Conservation (phyloP, 2,113 vertebrate species). For the Myiopsitta monachus region DNA sequence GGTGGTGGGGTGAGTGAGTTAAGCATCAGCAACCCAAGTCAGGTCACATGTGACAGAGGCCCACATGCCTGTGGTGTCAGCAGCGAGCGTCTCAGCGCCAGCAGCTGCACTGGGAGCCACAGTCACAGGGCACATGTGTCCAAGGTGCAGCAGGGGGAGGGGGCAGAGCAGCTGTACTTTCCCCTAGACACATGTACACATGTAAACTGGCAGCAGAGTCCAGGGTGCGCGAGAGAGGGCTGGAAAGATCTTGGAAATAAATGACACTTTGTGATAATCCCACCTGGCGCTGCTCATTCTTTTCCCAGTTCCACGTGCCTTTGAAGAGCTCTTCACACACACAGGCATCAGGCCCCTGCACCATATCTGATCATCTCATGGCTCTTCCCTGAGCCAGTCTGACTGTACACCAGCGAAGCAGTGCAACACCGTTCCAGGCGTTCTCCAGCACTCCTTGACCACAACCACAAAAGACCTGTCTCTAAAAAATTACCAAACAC, state of each 20-base stretch:
- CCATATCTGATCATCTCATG: constrained; percentile 84
- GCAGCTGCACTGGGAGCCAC: not conserved
- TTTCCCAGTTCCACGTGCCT: constrained; percentile 71
- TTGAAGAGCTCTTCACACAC: constrained; percentile 82
- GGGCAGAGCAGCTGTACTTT: no score
- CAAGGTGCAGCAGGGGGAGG: not conserved
- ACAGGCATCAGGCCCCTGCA: constrained; percentile 81
- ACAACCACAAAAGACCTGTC: constrained; percentile 76
- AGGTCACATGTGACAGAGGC: not conserved
- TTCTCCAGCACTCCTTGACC: constrained; percentile 80
- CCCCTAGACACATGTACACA: no score
- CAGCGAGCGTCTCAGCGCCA: not conserved
- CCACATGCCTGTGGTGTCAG: not conserved
- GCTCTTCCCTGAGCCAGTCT: constrained; percentile 86
- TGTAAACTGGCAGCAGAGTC: not conserved
- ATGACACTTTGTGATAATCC: not conserved
- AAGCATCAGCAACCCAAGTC: not conserved
- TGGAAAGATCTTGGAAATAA: not conserved
- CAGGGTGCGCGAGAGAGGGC: not conserved
- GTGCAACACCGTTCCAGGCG: constrained; percentile 72
- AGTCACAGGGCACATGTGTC: rapidly evolving
- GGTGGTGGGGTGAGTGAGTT: not conserved
- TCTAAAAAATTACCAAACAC: constrained; percentile 30
- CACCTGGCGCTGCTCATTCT: constrained; percentile 79
- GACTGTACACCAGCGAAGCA: constrained; percentile 81